A percentile compares a stretch with the other conserved stretches of the same genome.
phyloP scores from a whole-genome alignment of 2,797 vertebrate genomes.

The Spheniscus humboldti region DNA sequence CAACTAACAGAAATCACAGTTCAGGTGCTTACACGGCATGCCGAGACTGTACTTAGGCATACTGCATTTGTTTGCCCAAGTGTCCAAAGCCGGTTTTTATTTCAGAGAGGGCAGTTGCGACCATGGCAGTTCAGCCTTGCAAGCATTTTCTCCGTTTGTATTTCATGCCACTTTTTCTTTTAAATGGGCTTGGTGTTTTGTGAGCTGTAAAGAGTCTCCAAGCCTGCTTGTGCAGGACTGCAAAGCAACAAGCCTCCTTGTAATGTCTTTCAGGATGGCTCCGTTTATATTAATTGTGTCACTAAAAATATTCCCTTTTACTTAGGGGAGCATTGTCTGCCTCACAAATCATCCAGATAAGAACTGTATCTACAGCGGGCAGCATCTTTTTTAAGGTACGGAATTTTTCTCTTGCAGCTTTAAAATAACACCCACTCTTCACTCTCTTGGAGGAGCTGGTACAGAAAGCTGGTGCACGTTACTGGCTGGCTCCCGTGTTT shows the following conservation, averaged over 20 bases:
- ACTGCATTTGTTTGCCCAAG: neutral
- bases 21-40: neutral
- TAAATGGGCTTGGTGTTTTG: slow-evolving; percentile 19
- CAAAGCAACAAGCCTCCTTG: slow-evolving; percentile 23
- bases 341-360: neutral
- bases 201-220: slow-evolving; percentile 20
- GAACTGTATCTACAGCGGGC: neutral
- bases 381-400: neutral
- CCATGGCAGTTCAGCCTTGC: neutral
- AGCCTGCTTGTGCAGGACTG: neutral
- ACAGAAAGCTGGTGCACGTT: neutral
- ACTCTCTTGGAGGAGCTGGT: neutral
- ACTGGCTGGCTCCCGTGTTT: neutral
- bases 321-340: neutral
- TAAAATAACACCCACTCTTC: neutral
- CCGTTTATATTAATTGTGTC: neutral
- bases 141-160: neutral
- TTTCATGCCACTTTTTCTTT: slow-evolving; percentile 9
- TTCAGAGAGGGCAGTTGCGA: neutral
- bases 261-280: slow-evolving; percentile 31
- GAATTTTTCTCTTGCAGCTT: neutral
- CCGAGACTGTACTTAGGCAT: neutral
- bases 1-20: neutral
- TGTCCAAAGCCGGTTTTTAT: neutral
- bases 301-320: slow-evolving; percentile 9